phyloP scores from a whole-genome alignment of 2,797 vertebrate species.

The Chelmon rostratus region DNA sequence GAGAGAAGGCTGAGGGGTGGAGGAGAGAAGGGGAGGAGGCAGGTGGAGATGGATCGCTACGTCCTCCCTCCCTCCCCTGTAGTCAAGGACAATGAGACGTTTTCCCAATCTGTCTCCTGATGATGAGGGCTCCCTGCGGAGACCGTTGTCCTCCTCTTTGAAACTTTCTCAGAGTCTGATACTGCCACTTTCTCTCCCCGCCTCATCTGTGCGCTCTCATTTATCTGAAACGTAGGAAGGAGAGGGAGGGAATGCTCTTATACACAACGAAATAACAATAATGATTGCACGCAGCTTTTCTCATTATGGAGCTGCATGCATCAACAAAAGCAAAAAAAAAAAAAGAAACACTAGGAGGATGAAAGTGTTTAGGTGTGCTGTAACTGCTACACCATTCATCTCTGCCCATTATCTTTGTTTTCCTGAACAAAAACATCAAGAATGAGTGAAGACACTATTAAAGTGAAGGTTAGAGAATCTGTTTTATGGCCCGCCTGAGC shows the following conservation, averaged over 20 bases:
- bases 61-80: slow-evolving; percentile 62
- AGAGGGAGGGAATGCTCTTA: neutral
- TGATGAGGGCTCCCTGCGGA: slow-evolving; percentile 70
- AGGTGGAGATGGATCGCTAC: slow-evolving; percentile 72
- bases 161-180: slow-evolving; percentile 64
- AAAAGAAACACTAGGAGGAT: slow-evolving; percentile 33
- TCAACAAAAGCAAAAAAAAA: slow-evolving; percentile 36
- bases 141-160: slow-evolving; percentile 54
- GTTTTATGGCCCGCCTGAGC: slow-evolving; percentile 28
- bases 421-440: slow-evolving; percentile 43
- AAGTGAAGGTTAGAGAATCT: slow-evolving; percentile 55
- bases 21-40: slow-evolving; percentile 60
- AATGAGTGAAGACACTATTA: slow-evolving; percentile 56
- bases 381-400: slow-evolving; percentile 14
- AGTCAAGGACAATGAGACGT: slow-evolving; percentile 79
- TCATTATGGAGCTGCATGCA: slow-evolving; percentile 45
- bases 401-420: slow-evolving; percentile 58
- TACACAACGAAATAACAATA: slow-evolving; percentile 31
- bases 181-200: slow-evolving; percentile 33
- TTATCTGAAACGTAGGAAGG: slow-evolving; percentile 32
- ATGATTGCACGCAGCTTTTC: slow-evolving; percentile 41
- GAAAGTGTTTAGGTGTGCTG: slow-evolving; percentile 25
- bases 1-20: slow-evolving; percentile 45
- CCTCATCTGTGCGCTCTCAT: slow-evolving; percentile 36
- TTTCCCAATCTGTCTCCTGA: slow-evolving; percentile 73